These are phyloP conservation scores for Parelbella ahira DNA, from an alignment of 2,888 invertebrate genomes.

Conservation along the genomic window DNA sequence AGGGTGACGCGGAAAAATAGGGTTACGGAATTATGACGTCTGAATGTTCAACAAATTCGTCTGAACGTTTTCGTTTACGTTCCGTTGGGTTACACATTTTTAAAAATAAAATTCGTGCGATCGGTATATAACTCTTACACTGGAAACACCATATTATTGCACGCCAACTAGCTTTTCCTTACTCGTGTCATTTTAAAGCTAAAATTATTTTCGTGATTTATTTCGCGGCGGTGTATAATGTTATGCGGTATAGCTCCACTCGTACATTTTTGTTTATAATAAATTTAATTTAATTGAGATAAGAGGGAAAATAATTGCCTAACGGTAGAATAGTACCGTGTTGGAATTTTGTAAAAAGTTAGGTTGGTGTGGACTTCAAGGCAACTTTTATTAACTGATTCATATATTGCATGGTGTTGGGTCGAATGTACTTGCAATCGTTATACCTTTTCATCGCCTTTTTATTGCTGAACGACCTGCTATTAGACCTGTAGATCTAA, in stretches of 20 bases:
- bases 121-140: constrained; percentile 28
- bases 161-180: constrained; percentile 25
- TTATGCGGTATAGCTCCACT: constrained; percentile 16
- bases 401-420: constrained; percentile 13
- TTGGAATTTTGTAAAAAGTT: constrained; percentile 25
- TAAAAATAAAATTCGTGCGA: constrained; percentile 29
- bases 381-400: constrained; percentile 15
- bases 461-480: too few species aligned
- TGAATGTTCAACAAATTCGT: constrained; percentile 20
- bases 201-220: constrained; percentile 33
- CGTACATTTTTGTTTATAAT: constrained; percentile 26
- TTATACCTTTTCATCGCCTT: too few species aligned
- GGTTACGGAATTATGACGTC: constrained; percentile 23
- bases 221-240: constrained; percentile 10
- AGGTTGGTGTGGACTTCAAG: constrained; percentile 23
- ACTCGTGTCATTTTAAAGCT: constrained; percentile 33
- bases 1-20: neutral
- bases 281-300: constrained; percentile 26
- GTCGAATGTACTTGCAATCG: too few species aligned
- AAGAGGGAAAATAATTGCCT: constrained; percentile 26
- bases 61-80: constrained; percentile 23
- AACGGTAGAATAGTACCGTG: constrained; percentile 15
- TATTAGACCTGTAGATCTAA: too few species aligned
- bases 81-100: neutral
- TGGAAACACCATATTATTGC: constrained; percentile 28